phyloP scores from a whole-genome alignment of 2,113 vertebrate species.

The Marmota flaviventris region DNA sequence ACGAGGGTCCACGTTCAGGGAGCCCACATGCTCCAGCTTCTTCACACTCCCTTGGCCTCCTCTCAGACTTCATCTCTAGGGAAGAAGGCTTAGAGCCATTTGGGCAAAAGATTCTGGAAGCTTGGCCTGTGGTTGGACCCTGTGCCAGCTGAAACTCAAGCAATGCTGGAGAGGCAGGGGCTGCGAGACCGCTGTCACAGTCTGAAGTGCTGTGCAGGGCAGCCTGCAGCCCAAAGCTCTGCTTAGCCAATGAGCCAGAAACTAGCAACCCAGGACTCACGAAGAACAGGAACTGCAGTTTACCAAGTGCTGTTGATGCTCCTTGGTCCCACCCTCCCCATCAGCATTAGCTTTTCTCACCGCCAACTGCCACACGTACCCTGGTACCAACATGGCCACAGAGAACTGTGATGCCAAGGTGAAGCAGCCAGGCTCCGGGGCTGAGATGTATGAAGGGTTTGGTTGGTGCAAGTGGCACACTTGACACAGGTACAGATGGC shows the following conservation, averaged over 20 bases:
- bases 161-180: neutral
- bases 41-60: neutral
- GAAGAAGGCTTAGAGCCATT: neutral
- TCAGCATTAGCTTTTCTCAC: neutral
- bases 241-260: neutral
- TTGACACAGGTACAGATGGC: neutral
- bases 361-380: neutral
- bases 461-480: neutral
- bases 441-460: neutral
- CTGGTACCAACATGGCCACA: neutral
- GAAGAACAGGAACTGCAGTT: neutral
- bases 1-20: neutral
- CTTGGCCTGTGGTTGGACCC: neutral
- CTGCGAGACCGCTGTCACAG: neutral
- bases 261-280: neutral
- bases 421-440: neutral
- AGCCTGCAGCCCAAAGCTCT: neutral
- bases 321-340: accelerated
- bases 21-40: neutral
- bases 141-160: neutral
- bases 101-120: neutral
- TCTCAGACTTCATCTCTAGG: neutral
- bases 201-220: neutral
- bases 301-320: accelerated
- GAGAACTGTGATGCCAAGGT: neutral